phyloP scores from a whole-genome alignment of 2,797 vertebrate species.

The Echeneis naucrates region DNA sequence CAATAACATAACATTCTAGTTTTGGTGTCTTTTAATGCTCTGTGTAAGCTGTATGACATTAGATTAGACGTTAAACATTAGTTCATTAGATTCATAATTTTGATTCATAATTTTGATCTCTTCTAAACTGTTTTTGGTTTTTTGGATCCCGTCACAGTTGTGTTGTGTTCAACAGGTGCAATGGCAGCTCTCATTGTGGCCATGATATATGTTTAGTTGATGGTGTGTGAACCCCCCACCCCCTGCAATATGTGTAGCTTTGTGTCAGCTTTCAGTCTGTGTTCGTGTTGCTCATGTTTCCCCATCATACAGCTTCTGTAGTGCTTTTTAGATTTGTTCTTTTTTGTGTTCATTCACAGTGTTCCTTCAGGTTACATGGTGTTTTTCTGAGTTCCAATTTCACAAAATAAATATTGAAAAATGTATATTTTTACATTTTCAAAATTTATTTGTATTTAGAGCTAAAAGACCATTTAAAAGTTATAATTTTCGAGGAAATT shows the following conservation, averaged over 20 bases:
- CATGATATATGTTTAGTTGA: slow-evolving; percentile 44
- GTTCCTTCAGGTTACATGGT: not conserved
- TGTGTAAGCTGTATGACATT: slow-evolving; percentile 15
- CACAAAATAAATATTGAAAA: not conserved
- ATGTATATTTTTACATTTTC: not conserved
- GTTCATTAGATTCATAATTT: slow-evolving; percentile 4
- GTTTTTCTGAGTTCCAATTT: slow-evolving; percentile 31
- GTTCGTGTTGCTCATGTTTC: slow-evolving; percentile 26
- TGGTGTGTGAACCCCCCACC: slow-evolving; percentile 35
- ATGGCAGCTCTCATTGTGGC: slow-evolving; percentile 28
- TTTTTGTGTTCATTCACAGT: not conserved
- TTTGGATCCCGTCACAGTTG: slow-evolving; percentile 32
- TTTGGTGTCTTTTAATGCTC: slow-evolving; percentile 21
- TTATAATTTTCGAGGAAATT: not conserved
- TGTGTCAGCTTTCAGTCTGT: slow-evolving; percentile 42
- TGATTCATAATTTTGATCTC: not conserved
- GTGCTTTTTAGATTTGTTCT: not conserved
- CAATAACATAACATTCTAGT: slow-evolving; percentile 14
- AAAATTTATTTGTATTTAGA: not conserved
- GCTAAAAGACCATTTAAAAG: not conserved
- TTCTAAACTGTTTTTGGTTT: slow-evolving; percentile 5
- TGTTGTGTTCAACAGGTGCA: slow-evolving; percentile 31
- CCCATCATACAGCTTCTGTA: not conserved
- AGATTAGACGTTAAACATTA: too few relatives aligned
- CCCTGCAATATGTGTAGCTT: slow-evolving; percentile 16